A percentile compares a stretch with the other conserved stretches of the same genome.
Evolutionary conservation across 2,797 vertebrate species (phyloP).

Genomic region (Ctenosaura bakeri): DNA sequence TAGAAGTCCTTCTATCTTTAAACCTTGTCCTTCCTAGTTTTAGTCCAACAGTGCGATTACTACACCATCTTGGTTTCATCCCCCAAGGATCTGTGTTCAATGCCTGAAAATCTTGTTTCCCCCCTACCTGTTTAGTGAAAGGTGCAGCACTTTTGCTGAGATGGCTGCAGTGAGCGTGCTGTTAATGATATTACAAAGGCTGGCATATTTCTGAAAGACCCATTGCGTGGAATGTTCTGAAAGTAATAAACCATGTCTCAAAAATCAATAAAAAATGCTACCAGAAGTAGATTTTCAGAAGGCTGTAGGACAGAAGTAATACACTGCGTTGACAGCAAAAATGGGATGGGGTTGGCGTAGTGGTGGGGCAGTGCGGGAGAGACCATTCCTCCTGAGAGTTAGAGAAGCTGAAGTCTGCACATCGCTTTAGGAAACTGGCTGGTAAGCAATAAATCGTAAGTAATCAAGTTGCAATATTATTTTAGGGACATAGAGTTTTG

Average conservation of each 20-base stretch:
- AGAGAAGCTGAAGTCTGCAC: conserved; percentile 41
- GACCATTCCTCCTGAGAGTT: conserved; percentile 1
- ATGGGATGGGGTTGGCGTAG: background rate
- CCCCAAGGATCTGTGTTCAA: no score
- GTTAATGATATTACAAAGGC: conserved; percentile 3
- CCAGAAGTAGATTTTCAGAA: conserved; percentile 27
- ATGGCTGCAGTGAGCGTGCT: background rate
- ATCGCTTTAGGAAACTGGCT: conserved; percentile 31
- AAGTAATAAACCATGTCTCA: conserved; percentile 37
- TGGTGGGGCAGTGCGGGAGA: background rate
- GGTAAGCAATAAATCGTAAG: conserved; percentile 38
- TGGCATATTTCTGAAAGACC: background rate
- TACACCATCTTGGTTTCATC: background rate
- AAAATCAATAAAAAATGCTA: conserved; percentile 42
- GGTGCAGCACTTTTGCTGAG: conserved; percentile 4
- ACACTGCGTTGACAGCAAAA: conserved; percentile 27
- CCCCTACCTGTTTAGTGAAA: background rate
- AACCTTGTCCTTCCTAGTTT: background rate
- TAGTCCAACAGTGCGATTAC: background rate
- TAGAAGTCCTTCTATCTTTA: background rate
- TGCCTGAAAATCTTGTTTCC: background rate
- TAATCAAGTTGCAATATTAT: conserved; percentile 40
- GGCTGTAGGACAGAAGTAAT: conserved; percentile 27
- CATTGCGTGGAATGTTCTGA: conserved; percentile 23
- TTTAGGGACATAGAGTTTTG: conserved; percentile 30